A percentile compares a stretch with the other conserved stretches of the same genome.
Conservation (phyloP, 2,888 invertebrate species). For the Drosophila dives region DNA sequence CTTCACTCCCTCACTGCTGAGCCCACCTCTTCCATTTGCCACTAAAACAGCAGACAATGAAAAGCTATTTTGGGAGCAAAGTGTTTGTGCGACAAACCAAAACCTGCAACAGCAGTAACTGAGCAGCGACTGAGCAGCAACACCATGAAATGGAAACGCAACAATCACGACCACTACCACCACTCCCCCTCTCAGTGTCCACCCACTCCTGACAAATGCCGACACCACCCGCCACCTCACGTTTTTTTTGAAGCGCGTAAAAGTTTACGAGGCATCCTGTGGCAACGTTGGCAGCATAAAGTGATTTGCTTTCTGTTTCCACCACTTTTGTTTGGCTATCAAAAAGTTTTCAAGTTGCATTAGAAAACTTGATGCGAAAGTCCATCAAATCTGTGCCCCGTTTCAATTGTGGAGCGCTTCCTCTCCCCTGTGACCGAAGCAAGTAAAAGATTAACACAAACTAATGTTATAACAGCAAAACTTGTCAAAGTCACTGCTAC, state of each 20-base stretch:
- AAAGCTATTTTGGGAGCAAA: constrained; percentile 69
- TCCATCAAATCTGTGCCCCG: constrained; percentile 63
- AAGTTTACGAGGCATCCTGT: constrained; percentile 75
- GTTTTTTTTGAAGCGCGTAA: constrained; percentile 64
- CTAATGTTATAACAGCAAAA: constrained; percentile 69
- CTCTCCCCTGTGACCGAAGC: constrained; percentile 54
- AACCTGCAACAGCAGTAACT: constrained; percentile 55
- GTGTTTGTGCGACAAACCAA: constrained; percentile 67
- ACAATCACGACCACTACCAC: constrained; percentile 43
- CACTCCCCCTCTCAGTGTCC: background rate
- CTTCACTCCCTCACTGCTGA: background rate
- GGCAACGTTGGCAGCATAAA: constrained; percentile 63
- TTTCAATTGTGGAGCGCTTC: constrained; percentile 52
- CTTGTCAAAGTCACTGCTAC: constrained; percentile 71
- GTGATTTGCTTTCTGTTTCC: constrained; percentile 68
- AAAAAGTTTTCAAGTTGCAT: constrained; percentile 75
- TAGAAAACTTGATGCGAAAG: constrained; percentile 61
- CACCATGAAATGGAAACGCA: constrained; percentile 47
- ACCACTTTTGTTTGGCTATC: constrained; percentile 61
- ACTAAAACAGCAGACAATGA: constrained; percentile 62
- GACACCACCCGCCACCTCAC: background rate
- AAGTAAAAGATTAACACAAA: constrained; percentile 73
- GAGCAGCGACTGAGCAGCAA: constrained; percentile 48
- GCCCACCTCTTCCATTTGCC: background rate
- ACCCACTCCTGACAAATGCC: background rate